Base-by-base conservation (phyloP, 2,113 vertebrate genomes). In the Notiomystis cincta region DNA sequence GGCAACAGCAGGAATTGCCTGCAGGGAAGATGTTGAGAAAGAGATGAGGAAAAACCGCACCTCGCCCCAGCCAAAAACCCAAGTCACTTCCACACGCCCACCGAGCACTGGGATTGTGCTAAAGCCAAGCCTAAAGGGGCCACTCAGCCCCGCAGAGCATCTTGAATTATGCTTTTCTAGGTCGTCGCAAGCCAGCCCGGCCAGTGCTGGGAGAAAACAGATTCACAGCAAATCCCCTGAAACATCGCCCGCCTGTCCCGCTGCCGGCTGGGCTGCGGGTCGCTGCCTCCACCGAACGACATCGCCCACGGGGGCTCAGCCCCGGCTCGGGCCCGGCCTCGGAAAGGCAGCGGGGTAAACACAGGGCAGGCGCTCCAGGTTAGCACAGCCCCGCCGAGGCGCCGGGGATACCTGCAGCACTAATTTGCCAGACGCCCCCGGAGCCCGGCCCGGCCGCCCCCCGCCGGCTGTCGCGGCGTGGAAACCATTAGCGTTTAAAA, bases 401-500 rank as follows among this genome's bases (percentile, higher is more conserved):
- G 92, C 98, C 97, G 88, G 80, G 73, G 94, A 93, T 97, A 97
- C 97, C 95, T 89, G 44, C 93, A 87, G 95, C 77, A 51, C 96
- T 96, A 92, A 97, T 98, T 95, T 89, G 95, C 95, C 94, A 97
- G 98, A 97, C 94, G 91, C 96, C 51, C 93, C 97, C 47, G 78
- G 92, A 97, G 96, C 94, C 93, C 53, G 33, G 90, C 94, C 97
- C 96, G 95, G 93, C 91, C 93, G 85, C 92, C 95, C 96, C 94
- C 95, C 84, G 13, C 86, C 77, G 64, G 95, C 93, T 97, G 97
- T 94, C 92, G 75, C 79, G 42, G 98, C 95, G 98, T 97, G 96
- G 96, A 97, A 98, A 82, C 97, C 97, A 98, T 98, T 98, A 98
- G 96, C 95, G 95, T 98, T 97, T 97, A 96, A 98, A 98, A 98